A percentile compares a stretch with the other conserved stretches of the same genome.
Evolutionary conservation across 2,797 vertebrate species (phyloP).

Genomic region (Naso thynnoides): DNA sequence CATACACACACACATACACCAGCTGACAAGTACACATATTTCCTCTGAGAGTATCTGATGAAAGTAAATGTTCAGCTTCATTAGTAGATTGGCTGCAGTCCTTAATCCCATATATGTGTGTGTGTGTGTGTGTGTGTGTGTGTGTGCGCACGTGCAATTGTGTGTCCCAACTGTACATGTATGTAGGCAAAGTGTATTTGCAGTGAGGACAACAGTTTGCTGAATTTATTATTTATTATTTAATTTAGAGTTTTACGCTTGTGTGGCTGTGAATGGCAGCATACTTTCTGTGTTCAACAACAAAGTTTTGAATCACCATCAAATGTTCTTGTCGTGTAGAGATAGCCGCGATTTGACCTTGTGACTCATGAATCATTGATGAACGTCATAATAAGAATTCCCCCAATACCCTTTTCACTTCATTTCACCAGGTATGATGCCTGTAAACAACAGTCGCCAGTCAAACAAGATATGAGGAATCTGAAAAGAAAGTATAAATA

Average conservation of each 20-base stretch:
- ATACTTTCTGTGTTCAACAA: conserved; percentile 7
- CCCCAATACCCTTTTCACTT: conserved; percentile 38
- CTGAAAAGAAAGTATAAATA: neutral
- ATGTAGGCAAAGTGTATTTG: conserved; percentile 25
- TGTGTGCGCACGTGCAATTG: conserved; percentile 18
- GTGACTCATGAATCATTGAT: conserved; percentile 65
- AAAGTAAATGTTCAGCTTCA: conserved; percentile 92
- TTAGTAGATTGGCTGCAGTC: conserved; percentile 95
- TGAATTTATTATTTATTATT: conserved; percentile 32
- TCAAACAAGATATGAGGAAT: conserved; percentile 34
- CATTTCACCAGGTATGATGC: conserved; percentile 31
- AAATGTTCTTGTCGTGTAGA: conserved; percentile 35
- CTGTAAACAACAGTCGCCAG: conserved; percentile 43
- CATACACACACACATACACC: conserved; percentile 78
- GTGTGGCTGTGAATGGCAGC: conserved; percentile 21
- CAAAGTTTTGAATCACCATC: conserved; percentile 56
- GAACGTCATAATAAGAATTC: conserved; percentile 57
- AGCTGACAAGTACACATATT: conserved; percentile 92
- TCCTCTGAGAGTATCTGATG: conserved; percentile 91
- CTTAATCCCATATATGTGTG: conserved; percentile 58
- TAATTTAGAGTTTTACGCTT: conserved; percentile 37
- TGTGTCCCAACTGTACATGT: conserved; percentile 30
- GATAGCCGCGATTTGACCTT: conserved; percentile 60
- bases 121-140: conserved; percentile 26
- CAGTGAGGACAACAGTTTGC: conserved; percentile 24